Percentiles rank a stretch among this genome's conserved stretches.
These are phyloP conservation scores for Achlya flavicornis DNA, from an alignment of 2,888 invertebrate species.

Conservation along the genomic window DNA sequence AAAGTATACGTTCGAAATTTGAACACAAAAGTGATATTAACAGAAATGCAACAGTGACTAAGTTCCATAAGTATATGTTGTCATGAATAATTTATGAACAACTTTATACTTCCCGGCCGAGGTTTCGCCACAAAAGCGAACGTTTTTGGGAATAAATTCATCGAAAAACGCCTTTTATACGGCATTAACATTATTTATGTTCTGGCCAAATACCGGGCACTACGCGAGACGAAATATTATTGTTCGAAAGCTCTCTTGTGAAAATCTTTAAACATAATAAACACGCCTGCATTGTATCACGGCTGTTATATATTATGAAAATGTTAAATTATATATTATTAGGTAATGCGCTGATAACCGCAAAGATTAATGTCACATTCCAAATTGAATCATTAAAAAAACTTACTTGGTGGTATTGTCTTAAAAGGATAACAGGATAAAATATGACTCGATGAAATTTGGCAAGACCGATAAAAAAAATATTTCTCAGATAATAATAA, in stretches of 20 bases:
- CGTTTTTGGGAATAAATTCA: slow-evolving; percentile 76
- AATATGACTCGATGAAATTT: no score
- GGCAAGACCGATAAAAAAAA: no score
- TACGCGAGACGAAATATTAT: slow-evolving; percentile 39
- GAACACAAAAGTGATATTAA: slow-evolving; percentile 42
- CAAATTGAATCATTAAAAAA: neutral
- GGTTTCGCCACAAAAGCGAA: slow-evolving; percentile 64
- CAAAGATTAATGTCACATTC: neutral
- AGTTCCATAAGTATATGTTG: slow-evolving; percentile 49
- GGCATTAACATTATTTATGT: slow-evolving; percentile 78
- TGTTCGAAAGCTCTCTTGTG: slow-evolving; percentile 32
- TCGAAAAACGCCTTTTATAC: slow-evolving; percentile 76
- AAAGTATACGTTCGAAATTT: slow-evolving; percentile 25
- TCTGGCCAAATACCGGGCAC: slow-evolving; percentile 38
- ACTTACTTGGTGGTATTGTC: no score
- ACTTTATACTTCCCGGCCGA: slow-evolving; percentile 70
- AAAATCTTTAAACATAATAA: slow-evolving; percentile 15
- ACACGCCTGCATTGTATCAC: slow-evolving; percentile 2
- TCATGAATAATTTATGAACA: slow-evolving; percentile 78
- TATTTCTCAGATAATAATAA: no score
- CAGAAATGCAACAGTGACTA: slow-evolving; percentile 57
- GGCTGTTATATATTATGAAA: no score
- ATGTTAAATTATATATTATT: no score
- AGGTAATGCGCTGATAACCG: neutral
- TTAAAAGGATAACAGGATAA: no score